Percentiles rank a stretch among this genome's conserved stretches.
These are phyloP conservation scores for Upupa epops DNA, from an alignment of 2,113 vertebrate genomes.

Conservation along the genomic window DNA sequence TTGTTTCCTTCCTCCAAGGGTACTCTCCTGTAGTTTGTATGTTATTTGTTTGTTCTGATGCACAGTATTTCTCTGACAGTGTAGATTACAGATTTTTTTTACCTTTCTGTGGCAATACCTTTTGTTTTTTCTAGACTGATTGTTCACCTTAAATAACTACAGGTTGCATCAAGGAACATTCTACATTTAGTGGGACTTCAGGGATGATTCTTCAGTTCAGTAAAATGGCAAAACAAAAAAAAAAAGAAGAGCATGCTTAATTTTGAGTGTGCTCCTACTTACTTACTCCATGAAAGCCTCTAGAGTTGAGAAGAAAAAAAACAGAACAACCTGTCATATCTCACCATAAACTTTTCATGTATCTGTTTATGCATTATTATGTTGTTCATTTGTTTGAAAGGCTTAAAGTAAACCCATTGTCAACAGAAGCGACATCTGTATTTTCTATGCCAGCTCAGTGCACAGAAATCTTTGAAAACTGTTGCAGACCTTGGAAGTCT, in stretches of 20 bases:
- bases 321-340: neutral
- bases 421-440: neutral
- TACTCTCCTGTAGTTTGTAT: neutral
- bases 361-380: neutral
- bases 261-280: neutral
- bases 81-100: neutral
- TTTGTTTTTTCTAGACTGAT: neutral
- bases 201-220: neutral
- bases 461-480: neutral
- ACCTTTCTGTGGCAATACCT: neutral
- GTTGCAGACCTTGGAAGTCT: neutral
- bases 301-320: neutral
- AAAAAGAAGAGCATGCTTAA: neutral
- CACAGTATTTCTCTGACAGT: neutral
- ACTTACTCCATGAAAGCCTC: neutral
- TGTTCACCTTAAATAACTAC: neutral
- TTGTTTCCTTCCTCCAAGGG: neutral
- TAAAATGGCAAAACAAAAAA: neutral
- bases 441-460: neutral
- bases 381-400: neutral
- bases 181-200: neutral
- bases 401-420: neutral
- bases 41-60: slow-evolving; percentile 14
- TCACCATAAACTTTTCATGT: neutral
- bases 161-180: neutral